Conservation (phyloP, 1,140 invertebrate genomes). For the fruit fly (Drosophila melanogaster) region Release_6_plus_ISO1_MT NC_004354.4:5026001-5026500, state of each 20-base stretch:
- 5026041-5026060: constrained; percentile 60
- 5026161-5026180: too few relatives aligned
- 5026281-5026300: too few relatives aligned
- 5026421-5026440: constrained; percentile 17
- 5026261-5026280: too few relatives aligned
- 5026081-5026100: constrained; percentile 57
- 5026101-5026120: constrained; percentile 33
- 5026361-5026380: constrained; percentile 77
- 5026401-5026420: constrained; percentile 80
- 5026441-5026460: constrained; percentile 14
- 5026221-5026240: too few relatives aligned
- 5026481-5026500: constrained; percentile 54
- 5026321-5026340: constrained; percentile 14
- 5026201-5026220: too few relatives aligned
- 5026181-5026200: too few relatives aligned
- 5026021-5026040: constrained; percentile 35
- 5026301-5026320: too few relatives aligned
- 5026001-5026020: constrained; percentile 50
- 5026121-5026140: constrained; percentile 21
- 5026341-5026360: constrained; percentile 63
- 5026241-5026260: too few relatives aligned
- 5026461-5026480: constrained; percentile 71
- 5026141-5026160: neutral
- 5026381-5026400: constrained; percentile 83
- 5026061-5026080: constrained; percentile 82